These are phyloP conservation scores for Callaeas wilsoni DNA, from an alignment of 2,113 vertebrate genomes.

Conservation along the genomic window DNA sequence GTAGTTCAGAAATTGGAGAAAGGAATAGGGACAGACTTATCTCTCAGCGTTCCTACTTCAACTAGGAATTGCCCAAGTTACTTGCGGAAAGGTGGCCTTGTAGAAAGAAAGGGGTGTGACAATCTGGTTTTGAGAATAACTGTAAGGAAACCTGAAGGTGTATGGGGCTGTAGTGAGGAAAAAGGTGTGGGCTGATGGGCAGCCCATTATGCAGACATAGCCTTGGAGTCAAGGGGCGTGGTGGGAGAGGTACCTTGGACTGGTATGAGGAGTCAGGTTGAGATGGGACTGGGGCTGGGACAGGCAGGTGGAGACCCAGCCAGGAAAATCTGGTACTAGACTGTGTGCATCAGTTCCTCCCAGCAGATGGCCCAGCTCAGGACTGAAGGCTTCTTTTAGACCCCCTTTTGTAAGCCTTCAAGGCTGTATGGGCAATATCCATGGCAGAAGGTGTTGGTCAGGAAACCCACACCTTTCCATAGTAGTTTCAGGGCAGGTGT, in stretches of 20 bases:
- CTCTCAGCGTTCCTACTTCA: background rate
- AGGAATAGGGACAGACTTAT: background rate
- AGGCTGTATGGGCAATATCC: background rate
- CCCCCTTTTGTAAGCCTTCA: background rate
- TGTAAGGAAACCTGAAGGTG: background rate
- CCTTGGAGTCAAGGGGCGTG: background rate
- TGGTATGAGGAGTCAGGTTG: background rate
- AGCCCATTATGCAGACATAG: accelerated
- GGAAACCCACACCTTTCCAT: background rate
- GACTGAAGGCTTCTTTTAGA: background rate
- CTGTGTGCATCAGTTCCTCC: background rate
- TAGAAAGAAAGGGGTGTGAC: background rate
- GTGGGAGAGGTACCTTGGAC: background rate
- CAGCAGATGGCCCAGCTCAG: background rate
- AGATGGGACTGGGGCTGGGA: background rate
- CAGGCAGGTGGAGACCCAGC: background rate
- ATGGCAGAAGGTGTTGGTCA: background rate
- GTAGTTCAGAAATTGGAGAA: background rate
- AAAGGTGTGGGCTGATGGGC: background rate
- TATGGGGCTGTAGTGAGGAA: background rate
- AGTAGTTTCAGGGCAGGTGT: background rate
- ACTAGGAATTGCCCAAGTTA: background rate
- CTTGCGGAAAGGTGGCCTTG: background rate
- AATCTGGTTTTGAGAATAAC: background rate
- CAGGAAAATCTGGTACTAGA: background rate